Evolutionary conservation across 2,797 vertebrate species (phyloP).

Genomic region (Taenioides sp.): DNA sequence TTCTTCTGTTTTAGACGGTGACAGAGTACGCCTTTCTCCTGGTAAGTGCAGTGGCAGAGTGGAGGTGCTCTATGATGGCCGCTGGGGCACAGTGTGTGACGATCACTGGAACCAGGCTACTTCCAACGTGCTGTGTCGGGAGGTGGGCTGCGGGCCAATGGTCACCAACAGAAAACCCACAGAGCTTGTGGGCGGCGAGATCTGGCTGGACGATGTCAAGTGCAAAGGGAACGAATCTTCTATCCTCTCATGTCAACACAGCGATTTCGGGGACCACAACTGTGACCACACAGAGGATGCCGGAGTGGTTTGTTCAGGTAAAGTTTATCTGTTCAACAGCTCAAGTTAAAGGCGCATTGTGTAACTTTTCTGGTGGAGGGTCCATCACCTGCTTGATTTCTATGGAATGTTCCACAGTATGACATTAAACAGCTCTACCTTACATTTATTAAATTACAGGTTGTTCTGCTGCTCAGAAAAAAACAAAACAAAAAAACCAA

Average conservation of each 20-base stretch:
- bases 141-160: constrained; percentile 56
- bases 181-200: constrained; percentile 44
- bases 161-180: constrained; percentile 29
- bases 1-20: constrained; percentile 46
- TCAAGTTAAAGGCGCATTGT: too few relatives aligned
- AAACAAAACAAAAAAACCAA: too few relatives aligned
- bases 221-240: constrained; percentile 56
- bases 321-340: neutral
- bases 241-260: constrained; percentile 50
- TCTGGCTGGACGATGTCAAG: constrained; percentile 68
- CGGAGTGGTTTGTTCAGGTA: constrained; percentile 64
- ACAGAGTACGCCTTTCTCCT: constrained; percentile 40
- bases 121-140: constrained; percentile 59
- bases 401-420: too few relatives aligned
- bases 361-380: too few relatives aligned
- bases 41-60: constrained; percentile 62
- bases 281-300: constrained; percentile 64
- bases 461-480: too few relatives aligned
- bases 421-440: too few relatives aligned
- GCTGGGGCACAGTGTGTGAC: constrained; percentile 69
- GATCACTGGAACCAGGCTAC: constrained; percentile 51
- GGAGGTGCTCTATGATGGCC: constrained; percentile 46
- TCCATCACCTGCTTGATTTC: too few relatives aligned
- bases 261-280: constrained; percentile 36
- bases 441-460: too few relatives aligned